Percentiles rank a stretch among this genome's conserved stretches.
These are phyloP conservation scores for Arrhopalites spinosus DNA, from an alignment of 2,888 invertebrate species.

Conservation along the genomic window DNA sequence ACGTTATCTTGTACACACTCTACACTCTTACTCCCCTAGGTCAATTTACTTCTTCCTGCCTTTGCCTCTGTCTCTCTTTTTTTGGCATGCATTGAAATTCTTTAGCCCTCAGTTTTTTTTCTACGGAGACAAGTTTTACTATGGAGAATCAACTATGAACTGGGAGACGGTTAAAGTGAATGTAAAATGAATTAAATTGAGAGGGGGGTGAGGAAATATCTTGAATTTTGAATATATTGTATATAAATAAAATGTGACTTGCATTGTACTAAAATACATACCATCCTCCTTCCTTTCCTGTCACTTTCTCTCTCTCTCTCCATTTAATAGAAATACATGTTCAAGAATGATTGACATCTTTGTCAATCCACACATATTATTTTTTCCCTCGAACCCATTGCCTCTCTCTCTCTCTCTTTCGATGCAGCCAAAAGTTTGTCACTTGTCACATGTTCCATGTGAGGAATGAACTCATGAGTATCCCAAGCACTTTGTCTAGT, in stretches of 20 bases:
- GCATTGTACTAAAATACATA: too few species aligned
- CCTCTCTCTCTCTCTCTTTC: not conserved
- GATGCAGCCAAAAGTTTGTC: not conserved
- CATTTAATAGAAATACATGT: slow-evolving; percentile 12
- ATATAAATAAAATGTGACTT: too few species aligned
- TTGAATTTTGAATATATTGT: too few species aligned
- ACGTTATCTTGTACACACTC: slow-evolving; percentile 30
- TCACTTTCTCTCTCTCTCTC: slow-evolving; percentile 18
- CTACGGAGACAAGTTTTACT: too few species aligned
- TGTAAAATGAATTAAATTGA: slow-evolving; percentile 4
- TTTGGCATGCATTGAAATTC: slow-evolving; percentile 19
- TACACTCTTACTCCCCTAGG: slow-evolving; percentile 33
- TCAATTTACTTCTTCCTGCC: slow-evolving; percentile 36
- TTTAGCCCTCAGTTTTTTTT: too few species aligned
- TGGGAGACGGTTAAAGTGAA: too few species aligned
- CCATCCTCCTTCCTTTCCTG: not conserved
- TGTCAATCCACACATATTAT: not conserved
- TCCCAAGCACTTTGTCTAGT: not conserved
- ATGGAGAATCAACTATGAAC: too few species aligned
- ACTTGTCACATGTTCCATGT: not conserved
- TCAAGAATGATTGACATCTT: slow-evolving; percentile 13
- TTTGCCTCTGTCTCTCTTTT: not conserved
- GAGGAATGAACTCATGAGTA: not conserved
- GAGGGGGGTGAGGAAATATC: too few species aligned
- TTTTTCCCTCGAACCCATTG: not conserved